Evolutionary conservation across 2,797 vertebrate species (phyloP).

Genomic region (Gallirallus australis): DNA sequence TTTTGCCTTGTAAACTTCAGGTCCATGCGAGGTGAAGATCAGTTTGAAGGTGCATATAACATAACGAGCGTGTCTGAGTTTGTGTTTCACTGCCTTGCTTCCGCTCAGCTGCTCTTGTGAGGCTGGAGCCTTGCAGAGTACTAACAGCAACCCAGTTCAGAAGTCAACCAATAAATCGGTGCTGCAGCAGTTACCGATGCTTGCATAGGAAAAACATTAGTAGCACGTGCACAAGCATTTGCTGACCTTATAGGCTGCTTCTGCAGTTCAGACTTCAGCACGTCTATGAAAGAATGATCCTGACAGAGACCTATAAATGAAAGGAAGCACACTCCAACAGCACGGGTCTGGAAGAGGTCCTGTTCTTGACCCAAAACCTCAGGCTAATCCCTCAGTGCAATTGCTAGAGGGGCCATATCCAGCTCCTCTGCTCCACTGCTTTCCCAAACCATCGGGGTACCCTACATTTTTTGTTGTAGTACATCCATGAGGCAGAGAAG

Average conservation of each 20-base stretch:
- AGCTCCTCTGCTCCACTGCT: background rate
- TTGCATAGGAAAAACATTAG: background rate
- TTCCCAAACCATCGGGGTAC: background rate
- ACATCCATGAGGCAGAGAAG: background rate
- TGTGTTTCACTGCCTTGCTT: background rate
- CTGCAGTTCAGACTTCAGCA: background rate
- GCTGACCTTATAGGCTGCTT: background rate
- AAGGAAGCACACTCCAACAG: background rate
- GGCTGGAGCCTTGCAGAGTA: background rate
- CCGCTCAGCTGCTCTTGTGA: background rate
- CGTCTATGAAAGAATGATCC: background rate
- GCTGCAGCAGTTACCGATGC: background rate
- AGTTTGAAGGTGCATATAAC: background rate
- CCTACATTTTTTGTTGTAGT: background rate
- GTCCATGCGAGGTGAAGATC: background rate
- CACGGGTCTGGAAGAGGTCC: background rate
- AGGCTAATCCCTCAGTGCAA: background rate
- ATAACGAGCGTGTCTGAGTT: background rate
- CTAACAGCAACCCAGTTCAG: background rate
- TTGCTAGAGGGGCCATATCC: background rate
- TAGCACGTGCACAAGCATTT: background rate
- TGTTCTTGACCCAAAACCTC: background rate
- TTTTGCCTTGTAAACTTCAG: slow-evolving; percentile 28
- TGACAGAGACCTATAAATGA: background rate
- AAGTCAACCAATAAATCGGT: slow-evolving; percentile 1